A percentile compares a stretch with the other conserved stretches of the same genome.
Conservation (phyloP, 2,888 invertebrate genomes). For the Rambutsinella grinnellia region DNA sequence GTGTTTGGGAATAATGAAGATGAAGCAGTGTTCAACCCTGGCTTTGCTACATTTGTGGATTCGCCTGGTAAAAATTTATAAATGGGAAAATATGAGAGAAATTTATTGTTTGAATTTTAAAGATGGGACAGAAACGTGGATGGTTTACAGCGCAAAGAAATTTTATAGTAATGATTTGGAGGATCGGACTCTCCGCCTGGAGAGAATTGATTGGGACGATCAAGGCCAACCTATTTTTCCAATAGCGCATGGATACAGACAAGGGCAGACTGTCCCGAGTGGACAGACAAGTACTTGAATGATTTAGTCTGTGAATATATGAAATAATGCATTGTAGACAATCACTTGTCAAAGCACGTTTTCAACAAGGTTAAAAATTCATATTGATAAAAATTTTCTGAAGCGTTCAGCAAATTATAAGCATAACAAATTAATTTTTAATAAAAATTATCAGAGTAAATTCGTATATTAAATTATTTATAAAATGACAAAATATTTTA, state of each 20-base stretch:
- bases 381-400: too few species aligned
- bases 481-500: too few species aligned
- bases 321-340: too few species aligned
- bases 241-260: constrained; percentile 37
- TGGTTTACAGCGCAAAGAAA: constrained; percentile 41
- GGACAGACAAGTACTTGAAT: too few species aligned
- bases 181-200: constrained; percentile 33
- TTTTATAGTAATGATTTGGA: constrained; percentile 12
- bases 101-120: not conserved
- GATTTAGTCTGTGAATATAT: too few species aligned
- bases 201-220: constrained; percentile 40
- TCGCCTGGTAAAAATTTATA: constrained; percentile 43
- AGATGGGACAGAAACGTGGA: constrained; percentile 59
- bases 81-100: too few species aligned
- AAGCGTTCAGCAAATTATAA: too few species aligned
- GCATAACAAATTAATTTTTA: too few species aligned
- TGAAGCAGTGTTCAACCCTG: constrained; percentile 47
- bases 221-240: constrained; percentile 46
- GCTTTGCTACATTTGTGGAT: constrained; percentile 51
- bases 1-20: constrained; percentile 51
- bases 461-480: too few species aligned
- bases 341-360: too few species aligned
- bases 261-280: constrained; percentile 41
- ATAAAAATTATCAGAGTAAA: too few species aligned
- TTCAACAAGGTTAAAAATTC: too few species aligned